Evolutionary conservation across 2,797 vertebrate species (phyloP), one percentile per base, ranked within the genome.

Genomic region (Acridotheres tristis): DNA sequence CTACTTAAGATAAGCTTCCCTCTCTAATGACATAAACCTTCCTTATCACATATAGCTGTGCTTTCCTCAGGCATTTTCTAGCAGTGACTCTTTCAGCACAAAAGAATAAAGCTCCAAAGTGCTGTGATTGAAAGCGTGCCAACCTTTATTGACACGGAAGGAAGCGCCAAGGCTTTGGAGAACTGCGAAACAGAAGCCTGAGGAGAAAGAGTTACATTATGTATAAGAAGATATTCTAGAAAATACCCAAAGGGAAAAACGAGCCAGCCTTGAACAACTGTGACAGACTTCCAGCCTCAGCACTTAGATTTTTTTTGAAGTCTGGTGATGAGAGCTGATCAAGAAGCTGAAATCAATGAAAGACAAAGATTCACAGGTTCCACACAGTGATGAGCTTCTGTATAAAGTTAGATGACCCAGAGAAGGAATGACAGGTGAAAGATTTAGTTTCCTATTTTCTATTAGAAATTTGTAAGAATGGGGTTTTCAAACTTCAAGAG

Each of bases 121-220:
- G 12, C 76, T 58, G 66, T 73, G 79, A 88, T 8, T 91, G 79
- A 84, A 96, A 95, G 36, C 2, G 4, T 94, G 89, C 79, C 94
- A 92, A 57, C 57, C 25, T 66, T 73, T 84, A 90, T 79, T 90
- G 85, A 90, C 83, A 87, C 3, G 7, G 29, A 54, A 73, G 73
- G 48, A 95, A 94, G 63, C 1, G 21, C 38, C 54, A 77, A 73
- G 48, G 51, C 68, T 93, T 80, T 78, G 68, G 73, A 92, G 45
- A 55, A 38, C 91, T 81, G n/a, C 59, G 76, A 86, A 95, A 88
- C 25, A 72, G 75, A 92, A 97, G 69, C 58, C 89, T 91, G 32
- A 0, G 0, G 90, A 93, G 61, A 86, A 66, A 73, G 55, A 79
- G 32, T 82, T 92, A 67, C 29, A 90, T 93, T 87, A 94, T 90